Base-by-base conservation (phyloP, 2,113 vertebrate species). In the Mirza zaza region DNA sequence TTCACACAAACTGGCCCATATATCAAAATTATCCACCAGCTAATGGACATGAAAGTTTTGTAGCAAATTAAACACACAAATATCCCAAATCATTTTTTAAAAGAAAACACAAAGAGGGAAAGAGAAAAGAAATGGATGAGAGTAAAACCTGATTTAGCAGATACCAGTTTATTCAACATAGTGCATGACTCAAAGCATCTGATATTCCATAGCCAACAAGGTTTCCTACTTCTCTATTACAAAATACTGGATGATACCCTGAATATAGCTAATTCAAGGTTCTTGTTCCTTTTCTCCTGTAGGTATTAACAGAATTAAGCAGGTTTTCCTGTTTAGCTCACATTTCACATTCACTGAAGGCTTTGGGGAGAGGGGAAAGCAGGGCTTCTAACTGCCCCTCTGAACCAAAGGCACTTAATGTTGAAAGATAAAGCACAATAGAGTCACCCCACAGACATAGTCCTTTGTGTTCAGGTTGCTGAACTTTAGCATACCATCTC, bases 371-470 rank as follows among this genome's bases (percentile, higher is more conserved):
- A 48, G 65, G 82, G 85, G 61, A 5, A 77, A 68, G 73, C 5
- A 48, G 88, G 82, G 55, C 84, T 87, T 52, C 13, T 3, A 55
- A 61, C 80, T 39, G 36, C 80, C 97, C 96, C 95, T 93, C 90
- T 59, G 65, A 91, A 92, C 97, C 96, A 97, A 97, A 98, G 98
- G 98, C 98, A 98, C 98, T 98, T 98, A 80, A 93, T 63, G 80
- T 91, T 90, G 65, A 87, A 96, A 94, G 88, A 94, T 80, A 98
- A 92, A 97, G 96, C 96, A 94, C 96, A 91, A 77, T 2, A 20
- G 63, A 73, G 68, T 87, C 76, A 77, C 90, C 96, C 90, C 84
- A 77, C 94, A 42, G 71, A 39, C 84, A 27, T 34, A n/a, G n/a
- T 75, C 91, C 65, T 50, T 57, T 13, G 0, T 36, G 93, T 67